phyloP scores from a whole-genome alignment of 2,113 vertebrate species.

The Labrus mixtus region DNA sequence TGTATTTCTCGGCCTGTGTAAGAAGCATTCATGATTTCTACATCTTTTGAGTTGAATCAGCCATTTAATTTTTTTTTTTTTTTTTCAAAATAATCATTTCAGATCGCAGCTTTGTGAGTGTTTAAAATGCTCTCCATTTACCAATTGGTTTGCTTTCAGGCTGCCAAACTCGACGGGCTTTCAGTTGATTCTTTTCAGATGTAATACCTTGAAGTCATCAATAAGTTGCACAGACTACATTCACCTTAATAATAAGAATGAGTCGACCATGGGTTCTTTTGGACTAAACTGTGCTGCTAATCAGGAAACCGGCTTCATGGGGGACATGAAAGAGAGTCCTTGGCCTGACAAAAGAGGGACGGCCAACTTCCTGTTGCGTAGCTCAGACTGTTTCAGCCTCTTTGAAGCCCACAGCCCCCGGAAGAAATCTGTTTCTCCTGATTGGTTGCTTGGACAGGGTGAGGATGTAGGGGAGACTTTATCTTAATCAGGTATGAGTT shows the following conservation, averaged over 20 bases:
- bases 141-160: neutral
- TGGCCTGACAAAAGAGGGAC: conserved; percentile 57
- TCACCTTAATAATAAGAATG: neutral
- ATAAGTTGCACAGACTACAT: neutral
- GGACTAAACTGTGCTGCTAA: conserved; percentile 34
- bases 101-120: neutral
- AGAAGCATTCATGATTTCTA: neutral
- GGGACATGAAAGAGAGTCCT: conserved; percentile 62
- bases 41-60: neutral
- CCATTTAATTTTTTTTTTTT: no score
- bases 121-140: neutral
- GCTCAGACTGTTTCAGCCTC: conserved; percentile 29
- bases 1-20: neutral
- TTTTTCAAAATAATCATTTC: neutral
- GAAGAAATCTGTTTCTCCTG: conserved; percentile 53
- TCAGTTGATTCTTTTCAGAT: neutral
- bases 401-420: conserved; percentile 62
- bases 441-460: conserved; percentile 50
- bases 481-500: conserved; percentile 57
- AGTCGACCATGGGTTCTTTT: conserved; percentile 5
- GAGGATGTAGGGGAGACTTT: conserved; percentile 47
- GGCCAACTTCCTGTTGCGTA: conserved; percentile 60
- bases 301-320: conserved; percentile 65
- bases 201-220: neutral
- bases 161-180: conserved; percentile 3